Percentiles rank a stretch among this genome's conserved stretches.
Evolutionary conservation across 2,797 vertebrate species (phyloP).

Genomic region (Paramormyrops hopkinsi): DNA sequence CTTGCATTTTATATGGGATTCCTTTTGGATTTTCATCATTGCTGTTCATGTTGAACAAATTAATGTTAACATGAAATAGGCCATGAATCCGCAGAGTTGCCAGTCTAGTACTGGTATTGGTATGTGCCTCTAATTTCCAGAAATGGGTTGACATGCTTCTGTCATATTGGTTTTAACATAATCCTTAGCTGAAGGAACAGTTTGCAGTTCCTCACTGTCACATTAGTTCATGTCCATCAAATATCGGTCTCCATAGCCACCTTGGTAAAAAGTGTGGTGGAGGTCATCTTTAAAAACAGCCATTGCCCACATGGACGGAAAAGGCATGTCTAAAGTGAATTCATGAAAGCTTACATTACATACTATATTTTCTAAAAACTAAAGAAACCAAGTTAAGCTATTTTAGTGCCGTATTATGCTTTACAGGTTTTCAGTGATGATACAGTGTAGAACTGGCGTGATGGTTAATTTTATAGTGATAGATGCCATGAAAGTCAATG

Average conservation of each 20-base stretch:
- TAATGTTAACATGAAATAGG: neutral
- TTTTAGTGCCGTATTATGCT: conserved; percentile 21
- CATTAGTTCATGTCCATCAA: neutral
- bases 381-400: neutral
- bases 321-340: neutral
- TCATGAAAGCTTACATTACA: neutral
- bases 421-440: neutral
- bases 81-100: neutral
- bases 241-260: neutral
- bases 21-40: conserved; percentile 8
- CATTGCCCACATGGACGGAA: neutral
- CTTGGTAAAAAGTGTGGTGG: neutral
- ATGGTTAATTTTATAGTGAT: neutral
- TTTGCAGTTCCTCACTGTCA: conserved; percentile 5
- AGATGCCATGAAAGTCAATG: neutral
- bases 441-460: neutral
- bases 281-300: neutral
- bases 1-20: neutral
- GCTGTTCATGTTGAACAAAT: neutral
- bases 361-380: neutral
- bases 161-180: conserved; percentile 12
- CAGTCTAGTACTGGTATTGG: neutral
- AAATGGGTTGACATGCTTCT: neutral
- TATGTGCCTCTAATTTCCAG: neutral
- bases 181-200: neutral